Evolutionary conservation across 1,140 invertebrate species (phyloP).

Genomic region (Phthorimaea operculella): DNA sequence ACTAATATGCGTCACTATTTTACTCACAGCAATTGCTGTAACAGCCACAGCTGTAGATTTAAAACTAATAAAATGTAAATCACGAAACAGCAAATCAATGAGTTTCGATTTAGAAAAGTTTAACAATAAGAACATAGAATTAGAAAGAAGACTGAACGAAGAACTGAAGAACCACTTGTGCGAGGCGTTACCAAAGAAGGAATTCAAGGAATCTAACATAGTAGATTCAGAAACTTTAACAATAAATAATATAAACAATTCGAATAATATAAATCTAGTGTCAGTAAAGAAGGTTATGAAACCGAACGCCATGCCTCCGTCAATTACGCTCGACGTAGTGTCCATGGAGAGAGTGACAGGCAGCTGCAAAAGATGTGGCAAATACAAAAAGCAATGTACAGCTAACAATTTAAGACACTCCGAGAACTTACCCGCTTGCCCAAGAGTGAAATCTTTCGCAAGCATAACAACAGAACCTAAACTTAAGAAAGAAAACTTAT

Average conservation of each 20-base stretch:
- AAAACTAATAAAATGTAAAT: constrained; percentile 34
- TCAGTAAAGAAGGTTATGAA: constrained; percentile 19
- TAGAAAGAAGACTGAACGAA: not conserved
- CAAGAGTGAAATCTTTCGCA: constrained; percentile 35
- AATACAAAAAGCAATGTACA: constrained; percentile 47
- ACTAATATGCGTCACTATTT: constrained; percentile 31
- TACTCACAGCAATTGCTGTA: constrained; percentile 29
- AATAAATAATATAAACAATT: constrained; percentile 13
- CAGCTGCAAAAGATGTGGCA: constrained; percentile 51
- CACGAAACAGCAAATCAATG: constrained; percentile 24
- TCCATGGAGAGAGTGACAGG: constrained; percentile 28
- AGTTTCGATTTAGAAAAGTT: constrained; percentile 46
- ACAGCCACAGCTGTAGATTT: constrained; percentile 43
- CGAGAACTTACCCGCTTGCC: constrained; percentile 30
- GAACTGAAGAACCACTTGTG: not conserved
- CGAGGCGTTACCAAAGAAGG: not conserved
- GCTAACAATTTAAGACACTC: constrained; percentile 18
- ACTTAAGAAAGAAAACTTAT: constrained; percentile 26
- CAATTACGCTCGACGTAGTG: constrained; percentile 49
- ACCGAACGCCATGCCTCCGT: constrained; percentile 24
- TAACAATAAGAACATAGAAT: constrained; percentile 16
- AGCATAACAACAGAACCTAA: constrained; percentile 36
- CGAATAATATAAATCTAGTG: constrained; percentile 19
- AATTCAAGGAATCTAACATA: not conserved
- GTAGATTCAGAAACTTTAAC: constrained; percentile 9